These are phyloP conservation scores for Rhynchophorus ferrugineus DNA, from an alignment of 1,140 invertebrate species.

Conservation along the genomic window DNA sequence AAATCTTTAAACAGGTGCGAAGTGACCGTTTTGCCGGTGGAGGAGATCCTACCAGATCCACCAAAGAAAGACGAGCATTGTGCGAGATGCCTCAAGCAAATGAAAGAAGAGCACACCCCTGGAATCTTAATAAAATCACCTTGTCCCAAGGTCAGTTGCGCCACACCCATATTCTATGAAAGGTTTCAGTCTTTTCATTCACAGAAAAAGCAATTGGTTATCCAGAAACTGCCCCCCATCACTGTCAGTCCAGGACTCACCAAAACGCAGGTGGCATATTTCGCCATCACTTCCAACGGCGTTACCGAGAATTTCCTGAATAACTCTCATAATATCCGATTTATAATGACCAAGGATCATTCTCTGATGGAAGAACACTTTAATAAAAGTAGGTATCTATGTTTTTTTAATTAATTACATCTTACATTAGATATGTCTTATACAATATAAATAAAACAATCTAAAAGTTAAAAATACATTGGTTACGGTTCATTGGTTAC, in stretches of 20 bases:
- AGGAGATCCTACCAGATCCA: background rate
- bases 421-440: too few relatives aligned
- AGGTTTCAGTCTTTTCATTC: too few relatives aligned
- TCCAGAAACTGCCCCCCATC: constrained; percentile 26
- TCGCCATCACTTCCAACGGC: constrained; percentile 25
- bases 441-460: too few relatives aligned
- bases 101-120: background rate
- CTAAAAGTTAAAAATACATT: too few relatives aligned
- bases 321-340: constrained; percentile 14
- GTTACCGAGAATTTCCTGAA: constrained; percentile 7
- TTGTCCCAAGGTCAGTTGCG: too few relatives aligned
- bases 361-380: too few relatives aligned
- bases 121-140: background rate
- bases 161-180: too few relatives aligned
- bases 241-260: constrained; percentile 17
- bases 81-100: background rate
- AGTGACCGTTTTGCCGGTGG: background rate
- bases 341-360: constrained; percentile 19
- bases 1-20: background rate
- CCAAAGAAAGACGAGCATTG: background rate
- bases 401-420: too few relatives aligned
- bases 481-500: too few relatives aligned
- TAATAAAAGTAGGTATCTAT: too few relatives aligned
- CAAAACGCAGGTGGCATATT: constrained; percentile 17
- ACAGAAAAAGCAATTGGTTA: constrained; percentile 20